Percentiles rank a stretch among this genome's conserved stretches.
Evolutionary conservation across 2,888 invertebrate genomes (phyloP).

Genomic region (Sesamia inferens): DNA sequence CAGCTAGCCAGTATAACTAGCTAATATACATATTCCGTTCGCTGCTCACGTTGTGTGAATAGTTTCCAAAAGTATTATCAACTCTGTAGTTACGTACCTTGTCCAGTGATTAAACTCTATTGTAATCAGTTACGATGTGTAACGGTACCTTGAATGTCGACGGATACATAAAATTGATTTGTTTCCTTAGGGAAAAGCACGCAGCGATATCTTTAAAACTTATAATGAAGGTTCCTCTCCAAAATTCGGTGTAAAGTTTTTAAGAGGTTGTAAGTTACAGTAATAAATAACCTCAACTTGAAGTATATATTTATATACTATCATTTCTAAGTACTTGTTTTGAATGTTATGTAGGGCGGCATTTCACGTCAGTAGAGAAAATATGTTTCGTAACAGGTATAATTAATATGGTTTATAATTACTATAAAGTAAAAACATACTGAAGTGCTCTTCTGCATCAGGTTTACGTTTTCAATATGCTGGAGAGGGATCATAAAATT

Average conservation of each 20-base stretch:
- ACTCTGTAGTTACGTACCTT: conserved; percentile 14
- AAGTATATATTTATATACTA: conserved; percentile 42
- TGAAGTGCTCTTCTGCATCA: not conserved
- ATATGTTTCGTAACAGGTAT: conserved; percentile 1
- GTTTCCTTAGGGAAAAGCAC: conserved; percentile 59
- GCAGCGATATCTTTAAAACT: conserved; percentile 63
- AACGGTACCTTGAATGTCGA: conserved; percentile 27
- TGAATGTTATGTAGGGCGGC: not conserved
- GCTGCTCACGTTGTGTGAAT: conserved; percentile 16
- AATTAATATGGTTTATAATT: not conserved
- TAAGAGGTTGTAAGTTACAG: conserved; percentile 59
- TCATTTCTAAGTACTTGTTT: conserved; percentile 20
- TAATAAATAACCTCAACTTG: conserved; percentile 46
- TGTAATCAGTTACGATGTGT: conserved; percentile 36
- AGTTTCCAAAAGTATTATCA: conserved; percentile 27
- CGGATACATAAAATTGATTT: conserved; percentile 58
- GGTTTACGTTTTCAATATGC: not conserved
- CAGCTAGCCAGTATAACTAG: conserved; percentile 9
- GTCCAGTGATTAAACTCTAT: conserved; percentile 19
- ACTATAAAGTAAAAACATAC: conserved; percentile 1
- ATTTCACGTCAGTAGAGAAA: not conserved
- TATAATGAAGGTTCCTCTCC: conserved; percentile 61
- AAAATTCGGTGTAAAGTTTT: conserved; percentile 59
- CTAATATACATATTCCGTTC: conserved; percentile 34
- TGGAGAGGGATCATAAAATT: conserved; percentile 40